Evolutionary conservation across 1,140 invertebrate genomes (phyloP).

Genomic region (Ladona fulva): DNA sequence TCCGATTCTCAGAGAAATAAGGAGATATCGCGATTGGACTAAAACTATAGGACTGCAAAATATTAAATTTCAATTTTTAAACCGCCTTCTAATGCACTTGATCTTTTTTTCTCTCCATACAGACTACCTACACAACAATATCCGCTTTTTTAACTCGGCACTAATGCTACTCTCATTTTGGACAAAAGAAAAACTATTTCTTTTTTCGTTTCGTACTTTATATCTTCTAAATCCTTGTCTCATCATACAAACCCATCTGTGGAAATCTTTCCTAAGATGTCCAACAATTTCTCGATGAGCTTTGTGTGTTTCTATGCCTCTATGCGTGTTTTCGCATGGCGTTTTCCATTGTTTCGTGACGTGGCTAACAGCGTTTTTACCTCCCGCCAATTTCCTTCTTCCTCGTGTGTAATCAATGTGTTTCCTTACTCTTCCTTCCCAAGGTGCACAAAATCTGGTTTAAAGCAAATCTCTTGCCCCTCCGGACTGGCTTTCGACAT

Average conservation of each 20-base stretch:
- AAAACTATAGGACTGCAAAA: too few species aligned
- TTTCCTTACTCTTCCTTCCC: constrained; percentile 8
- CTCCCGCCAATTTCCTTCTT: background rate
- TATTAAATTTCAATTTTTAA: too few species aligned
- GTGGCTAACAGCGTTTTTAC: background rate
- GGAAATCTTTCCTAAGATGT: background rate
- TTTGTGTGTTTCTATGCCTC: background rate
- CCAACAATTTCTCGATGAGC: background rate
- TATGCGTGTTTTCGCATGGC: background rate
- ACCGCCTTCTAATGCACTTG: too few species aligned
- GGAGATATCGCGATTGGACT: too few species aligned
- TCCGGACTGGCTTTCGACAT: constrained; percentile 92
- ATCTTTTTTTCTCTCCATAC: background rate
- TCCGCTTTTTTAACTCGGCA: background rate
- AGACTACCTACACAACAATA: background rate
- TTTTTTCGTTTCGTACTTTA: too few species aligned
- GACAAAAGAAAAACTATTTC: too few species aligned
- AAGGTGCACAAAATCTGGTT: constrained; percentile 84
- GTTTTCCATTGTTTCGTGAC: background rate
- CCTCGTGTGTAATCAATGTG: constrained; percentile 14
- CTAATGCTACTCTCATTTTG: background rate
- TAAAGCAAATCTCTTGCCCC: constrained; percentile 89
- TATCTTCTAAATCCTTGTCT: too few species aligned
- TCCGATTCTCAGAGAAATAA: too few species aligned
- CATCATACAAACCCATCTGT: too few species aligned